A percentile compares a stretch with the other conserved stretches of the same genome.
Evolutionary conservation across 2,113 vertebrate genomes (phyloP).

Genomic region (Columbina picui): DNA sequence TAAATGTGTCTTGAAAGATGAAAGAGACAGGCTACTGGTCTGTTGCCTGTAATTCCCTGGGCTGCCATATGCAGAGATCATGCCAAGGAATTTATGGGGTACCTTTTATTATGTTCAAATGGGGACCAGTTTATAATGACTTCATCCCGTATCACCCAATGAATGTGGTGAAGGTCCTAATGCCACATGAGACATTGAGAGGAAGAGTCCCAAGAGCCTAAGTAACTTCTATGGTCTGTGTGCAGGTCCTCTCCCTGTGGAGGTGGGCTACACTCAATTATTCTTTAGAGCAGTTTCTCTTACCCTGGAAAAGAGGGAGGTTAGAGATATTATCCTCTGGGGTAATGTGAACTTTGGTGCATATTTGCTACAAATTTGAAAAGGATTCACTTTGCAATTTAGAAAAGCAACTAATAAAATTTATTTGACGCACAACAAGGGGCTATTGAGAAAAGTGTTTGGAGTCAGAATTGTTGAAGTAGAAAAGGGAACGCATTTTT

Average conservation of each 20-base stretch:
- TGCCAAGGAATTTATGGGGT: background rate
- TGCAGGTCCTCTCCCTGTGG: background rate
- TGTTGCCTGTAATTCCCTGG: background rate
- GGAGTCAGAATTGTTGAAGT: background rate
- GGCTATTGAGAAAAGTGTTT: background rate
- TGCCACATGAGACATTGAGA: background rate
- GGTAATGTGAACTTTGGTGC: background rate
- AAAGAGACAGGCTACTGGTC: background rate
- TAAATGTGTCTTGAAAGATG: background rate
- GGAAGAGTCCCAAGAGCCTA: background rate
- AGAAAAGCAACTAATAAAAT: background rate
- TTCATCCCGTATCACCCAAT: background rate
- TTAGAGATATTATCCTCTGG: background rate
- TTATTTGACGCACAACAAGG: background rate
- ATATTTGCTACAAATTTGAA: background rate
- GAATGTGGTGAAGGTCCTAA: background rate
- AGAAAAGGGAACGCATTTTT: background rate
- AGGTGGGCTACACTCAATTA: background rate
- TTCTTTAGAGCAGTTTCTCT: background rate
- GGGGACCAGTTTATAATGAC: background rate
- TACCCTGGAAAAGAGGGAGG: background rate
- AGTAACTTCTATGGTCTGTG: fast-evolving
- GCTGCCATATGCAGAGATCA: background rate
- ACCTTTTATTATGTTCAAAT: background rate
- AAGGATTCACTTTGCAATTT: background rate